Conservation (phyloP, 2,113 vertebrate species). For the Bubalus kerabau region DNA sequence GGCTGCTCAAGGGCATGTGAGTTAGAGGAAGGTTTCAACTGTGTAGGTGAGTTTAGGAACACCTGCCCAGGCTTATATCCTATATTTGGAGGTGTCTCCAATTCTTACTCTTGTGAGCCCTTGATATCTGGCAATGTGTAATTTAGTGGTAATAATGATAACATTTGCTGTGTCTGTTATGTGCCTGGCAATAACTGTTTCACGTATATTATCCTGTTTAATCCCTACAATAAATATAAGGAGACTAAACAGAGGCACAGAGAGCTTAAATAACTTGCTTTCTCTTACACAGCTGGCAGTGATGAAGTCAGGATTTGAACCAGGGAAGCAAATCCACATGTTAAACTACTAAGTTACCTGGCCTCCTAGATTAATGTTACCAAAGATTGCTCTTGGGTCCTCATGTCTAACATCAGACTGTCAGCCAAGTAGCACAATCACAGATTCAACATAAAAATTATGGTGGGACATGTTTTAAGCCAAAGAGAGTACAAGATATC, state of each 20-base stretch:
- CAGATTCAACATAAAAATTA: not conserved
- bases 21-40: constrained; percentile 89
- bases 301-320: not conserved
- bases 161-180: not conserved
- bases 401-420: not conserved
- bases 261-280: not conserved
- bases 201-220: not conserved
- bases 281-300: not conserved
- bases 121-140: not conserved
- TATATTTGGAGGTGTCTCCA: not conserved
- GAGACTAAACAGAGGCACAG: not conserved
- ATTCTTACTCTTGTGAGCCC: not conserved
- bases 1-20: constrained; percentile 93
- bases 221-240: not conserved
- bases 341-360: not conserved
- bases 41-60: constrained; percentile 83
- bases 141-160: not conserved
- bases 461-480: not conserved
- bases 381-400: not conserved
- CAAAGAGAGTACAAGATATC: not conserved
- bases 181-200: not conserved
- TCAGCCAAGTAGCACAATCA: not conserved
- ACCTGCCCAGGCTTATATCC: not conserved
- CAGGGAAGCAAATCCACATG: not conserved
- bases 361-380: not conserved